Base-by-base conservation (phyloP, 2,888 invertebrate species). In the Cataglyphis albicans region DNA sequence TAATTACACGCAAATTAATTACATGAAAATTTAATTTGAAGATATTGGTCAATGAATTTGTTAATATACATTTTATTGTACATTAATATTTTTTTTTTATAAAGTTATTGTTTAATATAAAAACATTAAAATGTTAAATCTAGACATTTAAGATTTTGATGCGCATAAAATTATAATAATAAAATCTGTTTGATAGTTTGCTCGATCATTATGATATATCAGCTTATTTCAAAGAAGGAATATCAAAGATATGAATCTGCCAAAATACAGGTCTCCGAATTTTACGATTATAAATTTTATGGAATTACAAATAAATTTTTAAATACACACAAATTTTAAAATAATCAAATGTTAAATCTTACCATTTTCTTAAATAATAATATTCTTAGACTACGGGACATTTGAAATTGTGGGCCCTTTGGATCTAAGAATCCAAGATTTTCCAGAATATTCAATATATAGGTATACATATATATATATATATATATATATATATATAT, bases 301-400 rank as follows among this genome's bases (percentile, higher is more conserved):
- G 1, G 18, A 65, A 4, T 7, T 52, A n/a, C 35, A 52, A 21
- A 1, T 55, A 65, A 55, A 25, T 48, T 18, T 21, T 63, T 15
- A 35, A 52, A 64, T 9, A 10, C 7, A 48, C 12, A n/a, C 15
- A 52, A 25, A 1, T 75, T 29, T 9, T 32, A 52, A 64, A 75
- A 64, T 9, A 3, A 74, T 48, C 9, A 64, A 35, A 21, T 32
- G 4, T 7, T n/a, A 68, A 32, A 44, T 68, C 32, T 41, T 38
- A 25, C 0, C 9, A 38, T 1, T 68, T 70, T 44, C 6, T 12
- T 1, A 41, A 55, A 52, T 25, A 7, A n/a, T 52, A 52, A 63
- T 52, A 67, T 67, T 68, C 57, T 76, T 78, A 78, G 59, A 78
- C 59, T 59, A 48, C 4, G 18, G 59, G 32, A 70, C 59, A 59